Conservation (phyloP, 2,888 invertebrate species). For the Mystacides longicornis region DNA sequence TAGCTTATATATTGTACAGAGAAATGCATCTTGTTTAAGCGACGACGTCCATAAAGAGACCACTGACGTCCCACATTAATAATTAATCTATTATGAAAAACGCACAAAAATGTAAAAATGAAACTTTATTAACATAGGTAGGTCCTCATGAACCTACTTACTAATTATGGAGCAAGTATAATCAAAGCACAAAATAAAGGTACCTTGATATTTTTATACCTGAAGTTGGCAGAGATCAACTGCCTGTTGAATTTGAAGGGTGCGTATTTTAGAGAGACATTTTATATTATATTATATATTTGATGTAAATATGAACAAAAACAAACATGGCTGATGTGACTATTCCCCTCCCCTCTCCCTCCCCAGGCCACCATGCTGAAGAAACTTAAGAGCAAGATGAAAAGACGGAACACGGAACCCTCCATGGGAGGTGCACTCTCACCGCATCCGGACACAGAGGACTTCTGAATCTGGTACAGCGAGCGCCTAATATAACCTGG, state of each 20-base stretch:
- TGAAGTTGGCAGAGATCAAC: no score
- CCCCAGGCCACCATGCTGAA: conserved; percentile 99
- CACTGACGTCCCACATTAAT: no score
- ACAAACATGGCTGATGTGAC: conserved; percentile 21
- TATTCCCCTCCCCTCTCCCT: conserved; percentile 33
- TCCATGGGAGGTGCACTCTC: conserved; percentile 50
- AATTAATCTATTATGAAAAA: no score
- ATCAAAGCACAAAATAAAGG: no score
- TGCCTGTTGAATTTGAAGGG: background rate
- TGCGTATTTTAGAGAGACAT: background rate
- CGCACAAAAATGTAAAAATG: no score
- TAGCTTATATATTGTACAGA: no score
- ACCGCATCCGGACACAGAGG: conserved; percentile 42
- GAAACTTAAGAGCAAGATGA: conserved; percentile 95
- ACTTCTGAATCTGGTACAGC: conserved; percentile 66
- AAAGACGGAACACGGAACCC: conserved; percentile 89
- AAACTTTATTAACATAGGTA: no score
- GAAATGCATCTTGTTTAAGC: no score
- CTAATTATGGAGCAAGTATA: no score
- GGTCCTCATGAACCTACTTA: no score
- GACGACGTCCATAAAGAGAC: no score
- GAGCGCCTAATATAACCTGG: conserved; percentile 60
- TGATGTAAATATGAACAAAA: background rate
- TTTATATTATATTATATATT: background rate
- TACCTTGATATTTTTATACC: background rate